Base-by-base conservation (phyloP, 2,888 invertebrate genomes). In the Hirudinaria manillensis region DNA sequence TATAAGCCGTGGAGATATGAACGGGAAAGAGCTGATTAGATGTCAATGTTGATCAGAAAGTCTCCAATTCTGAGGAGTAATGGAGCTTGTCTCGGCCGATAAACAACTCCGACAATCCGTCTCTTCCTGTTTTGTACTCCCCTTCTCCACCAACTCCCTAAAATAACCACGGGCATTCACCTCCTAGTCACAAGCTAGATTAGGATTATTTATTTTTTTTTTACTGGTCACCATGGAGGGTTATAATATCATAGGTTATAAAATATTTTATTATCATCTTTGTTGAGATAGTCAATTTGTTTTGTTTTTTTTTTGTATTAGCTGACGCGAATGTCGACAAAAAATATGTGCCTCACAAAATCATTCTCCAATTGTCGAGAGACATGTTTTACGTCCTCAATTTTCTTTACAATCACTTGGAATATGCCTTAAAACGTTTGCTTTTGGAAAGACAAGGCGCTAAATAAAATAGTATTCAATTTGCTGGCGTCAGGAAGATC, bases 11-110 rank as follows among this genome's bases (percentile, higher is more conserved):
- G 61, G 24, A 61, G 6, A 45, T 45, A 45, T 61, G 29, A n/a
- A 61, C 13, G 61, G 29, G 61, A 61, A 61, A 16, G 24, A 61
- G 61, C 61, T 61, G 61, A 61, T 61, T 61, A 61, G 61, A 61
- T 61, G 61, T 16, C 61, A 29, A 24, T 29, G 61, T 61, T 61
- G 61, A 61, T 61, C 61, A 61, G 61, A 61, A 61, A 61, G 24
- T 19, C 29, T 24, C 29, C 24, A 6, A 1, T n/a, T 61, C 61
- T 45, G 61, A 61, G 24, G 61, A 24, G 24, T 61, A 61, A 61
- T 61, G 61, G 61, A 61, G 61, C 61, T 61, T 61, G 61, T 29
- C 61, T 61, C 61, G 7, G 24, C 61, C 61, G 61, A 61, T 61
- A 61, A 61, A 61, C 61, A 61, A 24, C 29, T 61, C 29, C 29